Base-by-base conservation (phyloP, 2,888 invertebrate species). In the Caenorhabditis uteleia region DNA sequence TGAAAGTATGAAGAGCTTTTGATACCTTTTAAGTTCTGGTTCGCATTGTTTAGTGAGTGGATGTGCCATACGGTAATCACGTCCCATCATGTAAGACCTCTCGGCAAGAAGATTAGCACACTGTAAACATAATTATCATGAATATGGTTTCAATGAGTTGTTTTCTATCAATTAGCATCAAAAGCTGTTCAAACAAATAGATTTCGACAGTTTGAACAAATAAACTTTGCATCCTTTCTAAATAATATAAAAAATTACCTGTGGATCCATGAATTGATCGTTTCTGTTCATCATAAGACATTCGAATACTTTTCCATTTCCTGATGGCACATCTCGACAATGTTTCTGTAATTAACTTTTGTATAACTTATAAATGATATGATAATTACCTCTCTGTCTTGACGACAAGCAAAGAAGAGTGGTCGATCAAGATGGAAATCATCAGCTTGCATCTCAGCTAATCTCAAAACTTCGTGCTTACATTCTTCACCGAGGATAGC, bases 391-490 rank as follows among this genome's bases (percentile, higher is more conserved):
- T 90, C 89, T 53, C 91, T 88, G 84, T 97, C 97, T 29, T 89
- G 88, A 20, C 89, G 88, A 84, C 98, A 98, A 1, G 93, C 91
- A 77, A 91, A 89, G 85, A 90, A 95, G 64, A 98, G 87, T 51
- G 92, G 89, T 59, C 92, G 88, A 84, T 98, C 95, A 57, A 93
- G 85, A 83, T 91, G 92, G 51, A 92, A 89, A 82, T 91, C 91
- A 75, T 90, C 91, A 1, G 91, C 89, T 39, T 95, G 95, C 73
- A 95, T 88, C 84, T 94, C 93, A 4, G 92, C 91, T 6, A 97
- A 87, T 44, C 89, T 88, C 62, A 90, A 87, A 7, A 97, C 89
- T 38, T 72, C 72, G 36, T 72, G 72, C 33, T 69, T 67, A 53
- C 75, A 74, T 2, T 67, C 68, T 3, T 72, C 64, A 8, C 69